Evolutionary conservation across 1,140 invertebrate genomes (phyloP).

Genomic region (Heliconius hewitsoni): DNA sequence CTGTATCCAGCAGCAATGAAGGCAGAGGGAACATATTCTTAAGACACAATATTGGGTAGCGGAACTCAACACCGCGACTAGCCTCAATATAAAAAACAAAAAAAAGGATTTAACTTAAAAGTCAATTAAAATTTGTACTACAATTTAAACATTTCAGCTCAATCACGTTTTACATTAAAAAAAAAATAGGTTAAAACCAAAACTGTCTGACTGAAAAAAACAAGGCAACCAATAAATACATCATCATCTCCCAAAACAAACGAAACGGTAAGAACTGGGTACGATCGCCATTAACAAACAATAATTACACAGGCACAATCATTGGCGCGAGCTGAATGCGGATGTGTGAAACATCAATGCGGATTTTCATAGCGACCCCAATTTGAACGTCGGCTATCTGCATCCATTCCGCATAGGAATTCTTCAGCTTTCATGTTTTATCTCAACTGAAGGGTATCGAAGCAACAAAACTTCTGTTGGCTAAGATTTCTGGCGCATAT

Average conservation of each 20-base stretch:
- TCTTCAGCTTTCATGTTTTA: conserved; percentile 31
- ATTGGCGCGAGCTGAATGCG: conserved; percentile 33
- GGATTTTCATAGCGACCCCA: conserved; percentile 34
- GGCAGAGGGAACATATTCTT: too few relatives aligned
- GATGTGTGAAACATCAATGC: conserved; percentile 41
- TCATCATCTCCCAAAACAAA: conserved; percentile 16
- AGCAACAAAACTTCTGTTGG: conserved; percentile 21
- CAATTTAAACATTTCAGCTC: not conserved
- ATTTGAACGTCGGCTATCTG: conserved; percentile 34
- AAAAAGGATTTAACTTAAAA: not conserved
- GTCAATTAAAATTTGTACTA: not conserved
- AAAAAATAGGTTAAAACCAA: not conserved
- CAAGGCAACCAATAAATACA: not conserved
- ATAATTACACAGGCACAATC: conserved; percentile 28
- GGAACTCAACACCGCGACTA: too few relatives aligned
- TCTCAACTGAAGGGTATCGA: conserved; percentile 6
- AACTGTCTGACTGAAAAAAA: not conserved
- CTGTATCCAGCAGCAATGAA: too few relatives aligned
- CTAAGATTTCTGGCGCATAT: not conserved
- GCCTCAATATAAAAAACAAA: too few relatives aligned
- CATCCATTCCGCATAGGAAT: conserved; percentile 25
- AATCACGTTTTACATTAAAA: not conserved
- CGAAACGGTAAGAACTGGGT: not conserved
- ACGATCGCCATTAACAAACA: conserved; percentile 27
- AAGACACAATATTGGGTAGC: too few relatives aligned